These are phyloP conservation scores for Anguilla marmorata DNA, from an alignment of 2,797 vertebrate genomes.

Conservation along the genomic window DNA sequence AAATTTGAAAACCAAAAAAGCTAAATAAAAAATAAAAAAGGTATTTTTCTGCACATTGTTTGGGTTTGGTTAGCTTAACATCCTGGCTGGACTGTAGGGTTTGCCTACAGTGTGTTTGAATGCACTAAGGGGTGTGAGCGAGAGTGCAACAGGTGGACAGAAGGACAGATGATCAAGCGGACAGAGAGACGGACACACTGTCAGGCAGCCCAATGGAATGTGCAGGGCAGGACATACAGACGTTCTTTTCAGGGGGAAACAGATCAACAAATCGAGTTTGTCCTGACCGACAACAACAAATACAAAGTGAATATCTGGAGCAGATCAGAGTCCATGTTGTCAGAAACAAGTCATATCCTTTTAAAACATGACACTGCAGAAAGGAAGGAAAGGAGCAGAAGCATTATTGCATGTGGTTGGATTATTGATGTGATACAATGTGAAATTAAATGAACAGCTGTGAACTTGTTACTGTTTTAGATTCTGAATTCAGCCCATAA, in stretches of 20 bases:
- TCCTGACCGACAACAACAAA: slow-evolving; percentile 60
- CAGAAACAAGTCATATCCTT: slow-evolving; percentile 53
- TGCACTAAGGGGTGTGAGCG: slow-evolving; percentile 36
- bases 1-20: slow-evolving; percentile 61
- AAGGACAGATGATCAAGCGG: slow-evolving; percentile 25
- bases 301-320: slow-evolving; percentile 54
- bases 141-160: slow-evolving; percentile 30
- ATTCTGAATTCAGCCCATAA: slow-evolving; percentile 52
- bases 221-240: slow-evolving; percentile 60
- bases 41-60: slow-evolving; percentile 70
- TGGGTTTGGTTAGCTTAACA: slow-evolving; percentile 80
- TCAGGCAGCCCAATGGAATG: slow-evolving; percentile 69
- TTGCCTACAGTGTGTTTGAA: slow-evolving; percentile 57
- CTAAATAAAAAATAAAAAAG: slow-evolving; percentile 30
- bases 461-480: slow-evolving; percentile 50
- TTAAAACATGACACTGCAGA: slow-evolving; percentile 68
- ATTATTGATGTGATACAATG: slow-evolving; percentile 54
- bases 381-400: slow-evolving; percentile 51
- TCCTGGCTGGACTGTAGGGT: slow-evolving; percentile 71
- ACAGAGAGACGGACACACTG: slow-evolving; percentile 33
- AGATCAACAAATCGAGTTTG: slow-evolving; percentile 37
- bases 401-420: slow-evolving; percentile 69
- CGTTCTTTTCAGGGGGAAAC: slow-evolving; percentile 35
- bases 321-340: slow-evolving; percentile 43
- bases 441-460: background rate